phyloP scores from a whole-genome alignment of 2,888 invertebrate species.

The Eustalomyia histrio region DNA sequence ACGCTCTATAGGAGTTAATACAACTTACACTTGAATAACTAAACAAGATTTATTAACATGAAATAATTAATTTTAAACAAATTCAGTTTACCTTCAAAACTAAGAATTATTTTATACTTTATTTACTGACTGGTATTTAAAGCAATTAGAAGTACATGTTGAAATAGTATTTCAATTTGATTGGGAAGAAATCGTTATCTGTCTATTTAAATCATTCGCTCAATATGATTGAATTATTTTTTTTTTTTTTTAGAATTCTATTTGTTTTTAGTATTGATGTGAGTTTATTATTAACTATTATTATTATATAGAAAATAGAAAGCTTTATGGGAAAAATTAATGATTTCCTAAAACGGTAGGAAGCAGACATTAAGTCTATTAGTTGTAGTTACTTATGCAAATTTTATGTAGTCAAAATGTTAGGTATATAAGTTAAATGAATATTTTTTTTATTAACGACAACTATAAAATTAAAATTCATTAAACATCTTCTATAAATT shows the following conservation, averaged over 20 bases:
- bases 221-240: constrained; percentile 7
- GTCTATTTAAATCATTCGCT: constrained; percentile 24
- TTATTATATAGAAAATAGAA: constrained; percentile 23
- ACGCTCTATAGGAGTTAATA: constrained; percentile 18
- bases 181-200: constrained; percentile 24
- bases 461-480: constrained; percentile 7
- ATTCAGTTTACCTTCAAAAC: constrained; percentile 55
- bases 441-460: constrained; percentile 35
- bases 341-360: constrained; percentile 65
- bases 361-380: constrained; percentile 63
- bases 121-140: background rate
- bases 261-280: background rate
- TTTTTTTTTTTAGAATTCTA: background rate
- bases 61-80: constrained; percentile 36
- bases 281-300: constrained; percentile 9
- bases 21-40: constrained; percentile 1
- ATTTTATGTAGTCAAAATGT: background rate
- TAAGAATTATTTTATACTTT: background rate
- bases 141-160: constrained; percentile 18
- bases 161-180: constrained; percentile 18
- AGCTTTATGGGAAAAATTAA: constrained; percentile 60
- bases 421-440: constrained; percentile 27
- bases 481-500: background rate
- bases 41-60: constrained; percentile 35
- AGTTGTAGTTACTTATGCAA: constrained; percentile 44